Percentiles rank a stretch among this genome's conserved stretches.
phyloP scores from a whole-genome alignment of 2,888 invertebrate species.

The Acrobasis repandana region DNA sequence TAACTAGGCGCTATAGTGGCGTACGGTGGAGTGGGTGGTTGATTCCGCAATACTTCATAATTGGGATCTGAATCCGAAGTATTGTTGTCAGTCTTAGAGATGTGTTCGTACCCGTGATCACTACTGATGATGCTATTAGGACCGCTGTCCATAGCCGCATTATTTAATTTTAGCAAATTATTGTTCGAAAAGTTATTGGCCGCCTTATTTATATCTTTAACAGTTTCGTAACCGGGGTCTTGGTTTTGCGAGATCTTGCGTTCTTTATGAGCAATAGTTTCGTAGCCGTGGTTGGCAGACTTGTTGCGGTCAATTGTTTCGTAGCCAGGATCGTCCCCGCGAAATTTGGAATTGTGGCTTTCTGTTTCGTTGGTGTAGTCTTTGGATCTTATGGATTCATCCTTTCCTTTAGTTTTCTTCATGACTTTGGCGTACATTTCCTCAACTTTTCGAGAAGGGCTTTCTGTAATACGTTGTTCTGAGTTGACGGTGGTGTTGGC shows the following conservation, averaged over 20 bases:
- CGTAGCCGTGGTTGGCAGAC: conserved; percentile 82
- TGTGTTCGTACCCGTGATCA: conserved; percentile 89
- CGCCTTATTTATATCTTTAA: conserved; percentile 66
- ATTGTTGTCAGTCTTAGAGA: conserved; percentile 74
- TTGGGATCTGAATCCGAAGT: conserved; percentile 88
- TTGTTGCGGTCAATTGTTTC: conserved; percentile 77
- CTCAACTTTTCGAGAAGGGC: conserved; percentile 88
- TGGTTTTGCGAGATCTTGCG: conserved; percentile 68
- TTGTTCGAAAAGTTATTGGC: conserved; percentile 56
- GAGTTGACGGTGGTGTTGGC: conserved; percentile 55
- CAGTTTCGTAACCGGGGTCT: conserved; percentile 86
- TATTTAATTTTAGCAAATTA: conserved; percentile 61
- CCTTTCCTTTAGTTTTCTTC: conserved; percentile 84
- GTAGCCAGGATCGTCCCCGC: conserved; percentile 77
- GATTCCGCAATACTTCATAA: conserved; percentile 88
- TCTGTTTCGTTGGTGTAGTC: conserved; percentile 51
- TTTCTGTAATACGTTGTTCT: conserved; percentile 74
- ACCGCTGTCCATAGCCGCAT: conserved; percentile 73
- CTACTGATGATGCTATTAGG: conserved; percentile 84
- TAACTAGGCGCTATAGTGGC: conserved; percentile 74
- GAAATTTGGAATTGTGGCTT: conserved; percentile 50
- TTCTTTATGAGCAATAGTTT: conserved; percentile 79
- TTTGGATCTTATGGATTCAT: conserved; percentile 59
- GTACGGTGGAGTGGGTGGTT: conserved; percentile 76
- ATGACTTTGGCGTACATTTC: conserved; percentile 95